Evolutionary conservation across 2,888 invertebrate species (phyloP).

Genomic region (Lasioglossum malachurum): DNA sequence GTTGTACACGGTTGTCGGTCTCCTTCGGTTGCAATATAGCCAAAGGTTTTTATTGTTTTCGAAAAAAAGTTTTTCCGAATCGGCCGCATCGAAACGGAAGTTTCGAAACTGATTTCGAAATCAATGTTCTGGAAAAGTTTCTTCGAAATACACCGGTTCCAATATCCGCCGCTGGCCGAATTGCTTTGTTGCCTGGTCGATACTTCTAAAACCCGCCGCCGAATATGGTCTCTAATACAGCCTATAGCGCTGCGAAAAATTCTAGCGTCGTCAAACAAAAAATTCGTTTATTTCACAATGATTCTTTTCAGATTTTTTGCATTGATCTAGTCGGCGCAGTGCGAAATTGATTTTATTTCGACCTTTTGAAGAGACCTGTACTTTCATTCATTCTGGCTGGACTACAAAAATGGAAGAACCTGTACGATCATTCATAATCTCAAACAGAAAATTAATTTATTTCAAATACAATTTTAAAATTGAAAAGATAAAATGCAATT

Average conservation of each 20-base stretch:
- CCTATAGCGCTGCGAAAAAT: not conserved
- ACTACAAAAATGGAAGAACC: too few relatives aligned
- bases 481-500: too few relatives aligned
- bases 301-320: too few relatives aligned
- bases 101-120: conserved; percentile 24
- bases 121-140: conserved; percentile 30
- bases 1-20: not conserved
- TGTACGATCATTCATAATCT: not conserved
- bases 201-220: conserved; percentile 10
- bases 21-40: not conserved
- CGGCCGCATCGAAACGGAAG: conserved; percentile 5
- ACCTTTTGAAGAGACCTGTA: too few relatives aligned
- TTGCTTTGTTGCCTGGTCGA: not conserved
- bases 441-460: too few relatives aligned
- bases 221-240: conserved; percentile 7
- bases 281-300: too few relatives aligned
- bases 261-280: not conserved
- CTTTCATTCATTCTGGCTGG: too few relatives aligned
- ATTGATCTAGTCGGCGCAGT: not conserved
- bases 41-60: not conserved
- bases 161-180: conserved; percentile 14
- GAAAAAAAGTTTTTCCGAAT: not conserved
- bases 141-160: conserved; percentile 19
- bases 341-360: too few relatives aligned
- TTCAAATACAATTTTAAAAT: too few relatives aligned